These are phyloP conservation scores for Venturia canescens DNA, from an alignment of 1,140 invertebrate species.

Conservation along the genomic window DNA sequence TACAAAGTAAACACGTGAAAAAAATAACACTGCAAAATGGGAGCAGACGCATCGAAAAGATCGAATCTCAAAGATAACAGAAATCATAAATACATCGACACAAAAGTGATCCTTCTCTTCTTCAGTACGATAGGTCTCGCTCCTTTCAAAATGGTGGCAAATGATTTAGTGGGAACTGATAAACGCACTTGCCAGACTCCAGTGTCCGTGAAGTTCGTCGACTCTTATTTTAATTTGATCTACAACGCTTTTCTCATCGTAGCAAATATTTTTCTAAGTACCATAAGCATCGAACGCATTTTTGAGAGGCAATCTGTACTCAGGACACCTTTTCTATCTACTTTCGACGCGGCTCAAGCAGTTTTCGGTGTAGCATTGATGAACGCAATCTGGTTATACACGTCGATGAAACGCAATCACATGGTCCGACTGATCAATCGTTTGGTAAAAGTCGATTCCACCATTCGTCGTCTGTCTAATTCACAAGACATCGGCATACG, in stretches of 20 bases:
- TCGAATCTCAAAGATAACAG: too few species aligned
- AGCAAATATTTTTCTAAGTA: not conserved
- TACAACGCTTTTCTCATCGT: constrained; percentile 28
- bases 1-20: too few species aligned
- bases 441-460: not conserved
- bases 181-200: not conserved
- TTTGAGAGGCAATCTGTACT: not conserved
- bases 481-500: not conserved
- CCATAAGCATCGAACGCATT: not conserved
- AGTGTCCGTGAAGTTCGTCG: not conserved
- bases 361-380: not conserved
- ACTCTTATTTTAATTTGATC: not conserved
- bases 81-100: too few species aligned
- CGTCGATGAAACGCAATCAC: not conserved
- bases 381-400: not conserved
- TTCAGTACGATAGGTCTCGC: not conserved
- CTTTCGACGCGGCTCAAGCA: not conserved
- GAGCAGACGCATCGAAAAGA: too few species aligned
- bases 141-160: not conserved
- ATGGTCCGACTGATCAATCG: constrained; percentile 9
- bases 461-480: not conserved
- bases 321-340: not conserved
- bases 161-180: too few species aligned
- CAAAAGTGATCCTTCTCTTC: not conserved
- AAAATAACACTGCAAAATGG: too few species aligned